Conservation (phyloP, 2,113 vertebrate genomes). For the Chlorodrepanis virens region DNA sequence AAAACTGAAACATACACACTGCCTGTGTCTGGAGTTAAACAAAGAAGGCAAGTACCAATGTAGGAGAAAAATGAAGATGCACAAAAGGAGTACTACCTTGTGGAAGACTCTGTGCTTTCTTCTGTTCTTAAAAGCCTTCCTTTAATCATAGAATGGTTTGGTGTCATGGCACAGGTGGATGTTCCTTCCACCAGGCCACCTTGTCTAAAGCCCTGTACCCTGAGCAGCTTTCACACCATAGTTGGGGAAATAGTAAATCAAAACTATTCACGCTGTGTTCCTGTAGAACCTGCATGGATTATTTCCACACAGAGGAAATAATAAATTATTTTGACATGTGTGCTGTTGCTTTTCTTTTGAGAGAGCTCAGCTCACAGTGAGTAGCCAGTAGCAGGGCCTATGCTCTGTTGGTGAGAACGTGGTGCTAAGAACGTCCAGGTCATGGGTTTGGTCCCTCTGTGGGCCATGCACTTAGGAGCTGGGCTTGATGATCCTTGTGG, state of each 20-base stretch:
- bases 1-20: conserved; percentile 18
- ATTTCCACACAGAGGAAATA: conserved; percentile 45
- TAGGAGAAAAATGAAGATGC: neutral
- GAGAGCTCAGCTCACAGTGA: neutral
- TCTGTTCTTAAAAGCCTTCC: conserved; percentile 37
- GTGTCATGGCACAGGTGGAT: neutral
- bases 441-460: neutral
- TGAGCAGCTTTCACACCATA: neutral
- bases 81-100: neutral
- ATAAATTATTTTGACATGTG: conserved; percentile 71
- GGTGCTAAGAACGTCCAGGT: neutral
- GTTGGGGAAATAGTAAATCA: neutral
- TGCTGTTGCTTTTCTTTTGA: neutral
- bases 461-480: neutral
- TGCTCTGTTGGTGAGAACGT: neutral
- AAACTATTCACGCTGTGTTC: neutral
- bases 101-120: conserved; percentile 23
- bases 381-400: neutral
- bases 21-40: conserved; percentile 15
- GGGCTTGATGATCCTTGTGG: neutral
- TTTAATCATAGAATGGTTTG: neutral
- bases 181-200: neutral
- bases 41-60: neutral
- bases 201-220: neutral
- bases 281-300: neutral